Evolutionary conservation across 2,888 invertebrate genomes (phyloP), one percentile per base, ranked within the genome.

Genomic region (Sesia apiformis): DNA sequence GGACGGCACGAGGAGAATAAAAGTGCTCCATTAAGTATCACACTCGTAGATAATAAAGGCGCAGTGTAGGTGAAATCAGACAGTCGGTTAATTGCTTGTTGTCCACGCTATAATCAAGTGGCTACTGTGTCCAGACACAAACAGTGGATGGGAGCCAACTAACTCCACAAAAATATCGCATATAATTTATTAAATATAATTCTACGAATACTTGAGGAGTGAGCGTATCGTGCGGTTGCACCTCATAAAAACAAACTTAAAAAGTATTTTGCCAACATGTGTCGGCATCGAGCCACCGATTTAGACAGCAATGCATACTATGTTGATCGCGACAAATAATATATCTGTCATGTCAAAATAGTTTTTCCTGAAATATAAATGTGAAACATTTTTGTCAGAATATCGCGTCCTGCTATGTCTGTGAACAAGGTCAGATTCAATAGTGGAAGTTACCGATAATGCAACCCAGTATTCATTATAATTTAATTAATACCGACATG

Each of bases 181-280:
- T 78, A 80, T 85, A 86, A 88, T 84, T 88, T 86, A 86, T 88
- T 79, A 70, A 69, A 69, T 78, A 82, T 77, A 77, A 84, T 84
- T 86, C 81, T 83, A 79, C 81, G 76, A 76, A 81, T 85, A 72
- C 74, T 75, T 79, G 69, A 57, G 66, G 67, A 76, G 73, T 75
- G 83, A 81, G 76, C 69, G 67, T 75, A 66, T 72, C 75, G 67
- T 76, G 81, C 78, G 78, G 78, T 84, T 87, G 86, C 86, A 89
- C 81, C 78, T 84, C 83, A 80, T 86, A 83, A 85, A 85, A 87
- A 83, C 75, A 82, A 80, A 78, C 67, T 79, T 73, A 70, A 76
- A 78, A 78, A 81, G 78, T 78, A 71, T 78, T 81, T 79, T 64
- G 74, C 76, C 61, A 72, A 69, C 65, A 69, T 72, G 69, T 73